These are phyloP conservation scores for Pantherophis guttatus DNA, from an alignment of 2,113 vertebrate species.

Conservation along the genomic window DNA sequence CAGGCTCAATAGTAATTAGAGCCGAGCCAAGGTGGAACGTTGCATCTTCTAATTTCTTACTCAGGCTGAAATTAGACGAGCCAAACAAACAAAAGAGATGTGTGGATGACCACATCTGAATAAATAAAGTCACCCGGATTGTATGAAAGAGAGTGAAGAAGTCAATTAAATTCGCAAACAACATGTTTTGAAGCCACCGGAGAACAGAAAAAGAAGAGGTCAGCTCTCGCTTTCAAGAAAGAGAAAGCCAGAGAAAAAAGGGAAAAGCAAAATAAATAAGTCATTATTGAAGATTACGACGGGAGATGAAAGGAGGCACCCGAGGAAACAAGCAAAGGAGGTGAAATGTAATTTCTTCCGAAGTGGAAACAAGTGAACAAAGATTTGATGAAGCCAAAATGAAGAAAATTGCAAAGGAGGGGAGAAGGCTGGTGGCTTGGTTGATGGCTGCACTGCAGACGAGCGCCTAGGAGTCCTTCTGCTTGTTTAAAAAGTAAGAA, in stretches of 20 bases:
- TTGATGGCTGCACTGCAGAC: constrained; percentile 3
- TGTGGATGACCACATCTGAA: constrained; percentile 6
- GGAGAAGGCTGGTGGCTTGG: not conserved
- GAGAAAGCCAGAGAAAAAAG: constrained; percentile 42
- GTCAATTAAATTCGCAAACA: constrained; percentile 55
- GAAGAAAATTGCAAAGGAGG: constrained; percentile 19
- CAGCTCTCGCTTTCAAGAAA: constrained; percentile 54
- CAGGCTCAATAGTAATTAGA: constrained; percentile 59
- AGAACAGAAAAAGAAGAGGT: constrained; percentile 56
- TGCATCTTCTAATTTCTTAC: constrained; percentile 39
- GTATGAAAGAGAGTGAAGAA: constrained; percentile 51
- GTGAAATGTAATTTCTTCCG: constrained; percentile 60
- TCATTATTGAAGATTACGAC: constrained; percentile 64
- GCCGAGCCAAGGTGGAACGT: not conserved
- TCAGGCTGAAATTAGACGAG: constrained; percentile 54
- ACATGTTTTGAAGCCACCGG: constrained; percentile 49
- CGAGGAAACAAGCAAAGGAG: constrained; percentile 50
- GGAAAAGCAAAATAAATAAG: constrained; percentile 65
- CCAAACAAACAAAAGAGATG: constrained; percentile 48
- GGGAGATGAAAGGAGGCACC: constrained; percentile 61
- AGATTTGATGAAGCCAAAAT: constrained; percentile 51
- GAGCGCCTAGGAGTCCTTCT: not conserved
- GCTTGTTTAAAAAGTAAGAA: not conserved
- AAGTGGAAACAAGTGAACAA: constrained; percentile 57
- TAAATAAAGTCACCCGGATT: constrained; percentile 49